A percentile compares a stretch with the other conserved stretches of the same genome.
phyloP scores from a whole-genome alignment of 1,140 invertebrate genomes.

The Drosophila kepulauana region DNA sequence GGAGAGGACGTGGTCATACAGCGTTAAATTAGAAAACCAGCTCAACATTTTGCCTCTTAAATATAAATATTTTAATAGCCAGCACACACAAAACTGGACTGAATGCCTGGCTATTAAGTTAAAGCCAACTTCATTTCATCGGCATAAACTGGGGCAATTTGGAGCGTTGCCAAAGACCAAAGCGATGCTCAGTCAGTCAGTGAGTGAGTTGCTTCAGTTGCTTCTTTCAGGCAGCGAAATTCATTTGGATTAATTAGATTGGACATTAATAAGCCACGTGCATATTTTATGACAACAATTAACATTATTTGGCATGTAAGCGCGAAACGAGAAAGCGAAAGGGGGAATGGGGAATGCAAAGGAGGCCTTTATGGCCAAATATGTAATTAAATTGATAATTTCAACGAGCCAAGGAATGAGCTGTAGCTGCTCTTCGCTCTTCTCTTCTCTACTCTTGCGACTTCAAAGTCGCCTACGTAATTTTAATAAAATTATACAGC shows the following conservation, averaged over 20 bases:
- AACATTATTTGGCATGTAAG: conserved; percentile 21
- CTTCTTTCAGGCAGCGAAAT: conserved; percentile 20
- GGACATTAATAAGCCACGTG: conserved; percentile 30
- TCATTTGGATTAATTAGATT: conserved; percentile 39
- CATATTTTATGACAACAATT: conserved; percentile 37
- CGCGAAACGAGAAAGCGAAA: background rate
- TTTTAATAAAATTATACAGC: conserved; percentile 61
- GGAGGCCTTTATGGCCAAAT: conserved; percentile 15
- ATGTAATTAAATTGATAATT: conserved; percentile 40
- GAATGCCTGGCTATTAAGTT: conserved; percentile 51
- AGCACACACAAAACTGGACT: conserved; percentile 29
- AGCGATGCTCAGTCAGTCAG: background rate
- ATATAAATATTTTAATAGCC: conserved; percentile 75
- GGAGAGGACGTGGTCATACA: conserved; percentile 54
- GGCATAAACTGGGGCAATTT: conserved; percentile 26
- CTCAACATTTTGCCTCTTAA: conserved; percentile 38
- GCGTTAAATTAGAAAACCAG: conserved; percentile 77
- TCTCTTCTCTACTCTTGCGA: background rate
- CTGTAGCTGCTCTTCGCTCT: background rate
- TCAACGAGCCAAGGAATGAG: conserved; percentile 4
- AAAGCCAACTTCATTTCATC: conserved; percentile 51
- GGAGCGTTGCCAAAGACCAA: background rate
- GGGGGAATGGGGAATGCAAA: background rate
- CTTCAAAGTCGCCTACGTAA: conserved; percentile 36
- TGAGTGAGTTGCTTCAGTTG: background rate